Evolutionary conservation across 2,888 invertebrate species (phyloP).

Genomic region (Lasioglossum zephyrum): DNA sequence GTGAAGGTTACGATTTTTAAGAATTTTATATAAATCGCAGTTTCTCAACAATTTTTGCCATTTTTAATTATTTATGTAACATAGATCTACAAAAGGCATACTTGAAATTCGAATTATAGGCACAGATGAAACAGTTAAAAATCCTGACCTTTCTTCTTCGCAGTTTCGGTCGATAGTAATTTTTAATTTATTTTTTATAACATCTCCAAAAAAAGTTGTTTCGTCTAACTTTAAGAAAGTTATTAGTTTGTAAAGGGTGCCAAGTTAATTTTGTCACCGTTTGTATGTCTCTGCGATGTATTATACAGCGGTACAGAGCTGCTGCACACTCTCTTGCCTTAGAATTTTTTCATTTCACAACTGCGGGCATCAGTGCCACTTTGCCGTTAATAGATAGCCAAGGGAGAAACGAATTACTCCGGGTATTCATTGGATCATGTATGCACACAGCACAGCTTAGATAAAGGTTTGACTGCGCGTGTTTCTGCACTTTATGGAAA

Average conservation of each 20-base stretch:
- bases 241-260: background rate
- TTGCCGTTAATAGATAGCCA: background rate
- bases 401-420: background rate
- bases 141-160: too few species aligned
- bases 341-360: conserved; percentile 6
- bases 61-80: too few species aligned
- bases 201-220: background rate
- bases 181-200: background rate
- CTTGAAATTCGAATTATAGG: background rate
- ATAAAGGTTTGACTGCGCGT: background rate
- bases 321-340: background rate
- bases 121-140: background rate
- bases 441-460: background rate
- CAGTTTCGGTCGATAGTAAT: background rate
- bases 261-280: background rate
- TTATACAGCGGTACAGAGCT: background rate
- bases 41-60: too few species aligned
- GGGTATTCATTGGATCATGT: background rate
- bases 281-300: background rate
- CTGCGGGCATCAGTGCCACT: background rate
- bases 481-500: background rate
- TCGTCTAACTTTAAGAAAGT: background rate
- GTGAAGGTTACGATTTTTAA: background rate
- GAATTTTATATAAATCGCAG: too few species aligned
- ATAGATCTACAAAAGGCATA: background rate